Conservation (phyloP, 2,113 vertebrate genomes). For the Leucoraja erinaceus region DNA sequence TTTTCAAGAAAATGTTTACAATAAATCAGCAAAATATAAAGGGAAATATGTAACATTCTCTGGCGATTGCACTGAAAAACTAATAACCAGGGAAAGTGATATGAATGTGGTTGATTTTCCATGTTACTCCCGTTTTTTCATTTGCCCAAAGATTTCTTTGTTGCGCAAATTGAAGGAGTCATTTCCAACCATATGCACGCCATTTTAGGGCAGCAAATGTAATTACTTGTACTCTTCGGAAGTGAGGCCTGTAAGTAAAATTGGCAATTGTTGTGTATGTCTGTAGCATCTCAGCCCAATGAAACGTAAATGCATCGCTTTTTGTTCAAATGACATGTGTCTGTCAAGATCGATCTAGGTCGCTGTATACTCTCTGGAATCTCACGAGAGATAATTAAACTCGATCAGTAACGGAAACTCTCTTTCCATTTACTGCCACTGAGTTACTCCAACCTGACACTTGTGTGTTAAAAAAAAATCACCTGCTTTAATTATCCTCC, state of each 20-base stretch:
- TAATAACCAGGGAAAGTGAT: background rate
- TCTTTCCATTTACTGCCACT: background rate
- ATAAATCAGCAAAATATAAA: background rate
- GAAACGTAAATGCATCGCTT: background rate
- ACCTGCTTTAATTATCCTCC: constrained; percentile 16
- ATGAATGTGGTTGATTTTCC: background rate
- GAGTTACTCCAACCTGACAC: background rate
- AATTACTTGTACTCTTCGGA: background rate
- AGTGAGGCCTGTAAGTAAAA: background rate
- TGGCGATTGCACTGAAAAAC: background rate
- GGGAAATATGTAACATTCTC: background rate
- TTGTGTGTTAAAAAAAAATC: background rate
- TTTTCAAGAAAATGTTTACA: too few species aligned
- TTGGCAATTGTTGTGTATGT: constrained; percentile 8
- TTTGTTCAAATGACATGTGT: constrained; percentile 28
- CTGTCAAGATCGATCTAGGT: too few species aligned
- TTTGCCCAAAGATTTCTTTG: constrained; percentile 8
- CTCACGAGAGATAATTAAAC: constrained; percentile 9
- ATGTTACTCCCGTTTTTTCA: background rate
- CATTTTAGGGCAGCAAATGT: background rate
- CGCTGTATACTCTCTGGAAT: background rate
- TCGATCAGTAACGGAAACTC: background rate
- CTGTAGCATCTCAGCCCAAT: background rate
- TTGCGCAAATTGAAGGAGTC: background rate
- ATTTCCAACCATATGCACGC: background rate